Base-by-base conservation (phyloP, 2,888 invertebrate genomes). In the Spodoptera littoralis region DNA sequence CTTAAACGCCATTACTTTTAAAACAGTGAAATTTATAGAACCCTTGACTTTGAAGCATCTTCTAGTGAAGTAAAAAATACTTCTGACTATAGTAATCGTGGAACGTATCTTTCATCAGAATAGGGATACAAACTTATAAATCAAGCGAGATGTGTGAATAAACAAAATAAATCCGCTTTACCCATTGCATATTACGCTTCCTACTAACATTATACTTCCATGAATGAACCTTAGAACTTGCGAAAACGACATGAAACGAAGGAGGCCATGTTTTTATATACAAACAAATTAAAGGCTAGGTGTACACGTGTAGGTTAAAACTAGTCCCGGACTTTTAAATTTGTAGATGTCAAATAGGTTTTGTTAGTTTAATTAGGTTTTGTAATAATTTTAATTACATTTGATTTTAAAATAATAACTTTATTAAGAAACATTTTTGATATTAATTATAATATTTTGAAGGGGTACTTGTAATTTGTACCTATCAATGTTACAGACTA, bases 161-260 rank as follows among this genome's bases (percentile, higher is more conserved):
- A 73, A 75, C 57, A 58, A 53, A 60, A 60, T 65, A 60, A 53
- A 64, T 68, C 12, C 54, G 53, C 55, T 65, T 18, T 51, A 30
- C 22, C 18, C 60, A 51, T 57, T 11, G 8, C 46, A 66, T 60
- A 62, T 18, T 36, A 36, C 36, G 36, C 36, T 36, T 9, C 36
- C 36, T 8, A 36, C 36, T 36, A 36, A 36, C 9, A 5, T 58
- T 42, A 49, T 58, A 60, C 44, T 71, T 71, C 61, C 52, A 69
- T 71, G 71, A 78, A 78, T 71, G 61, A 65, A 68, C 45, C 52
- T 74, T 63, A 49, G 42, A 59, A 56, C 59, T 78, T 73, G 61
- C 66, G 55, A 73, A 75, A 77, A 58, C 44, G 24, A 13, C 57
- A 60, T 62, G 49, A 70, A 63, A 64, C 43, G 53, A 50, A 45